phyloP scores from a whole-genome alignment of 2,797 vertebrate genomes.

The Yasuhikotakia modesta region DNA sequence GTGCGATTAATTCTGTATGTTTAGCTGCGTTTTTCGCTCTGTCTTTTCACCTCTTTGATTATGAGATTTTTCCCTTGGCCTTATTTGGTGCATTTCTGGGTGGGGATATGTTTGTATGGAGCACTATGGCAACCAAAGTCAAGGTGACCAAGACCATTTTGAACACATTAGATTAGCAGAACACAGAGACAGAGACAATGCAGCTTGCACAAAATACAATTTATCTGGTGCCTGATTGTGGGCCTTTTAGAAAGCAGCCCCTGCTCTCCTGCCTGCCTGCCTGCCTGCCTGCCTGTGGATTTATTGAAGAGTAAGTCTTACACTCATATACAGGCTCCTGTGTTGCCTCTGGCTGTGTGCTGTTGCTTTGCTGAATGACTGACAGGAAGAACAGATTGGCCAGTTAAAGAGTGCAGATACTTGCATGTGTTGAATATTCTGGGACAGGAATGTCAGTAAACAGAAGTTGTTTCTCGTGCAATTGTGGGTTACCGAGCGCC shows the following conservation, averaged over 20 bases:
- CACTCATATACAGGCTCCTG: conserved; percentile 56
- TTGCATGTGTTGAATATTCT: conserved; percentile 20
- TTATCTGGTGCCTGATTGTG: conserved; percentile 78
- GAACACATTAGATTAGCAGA: conserved; percentile 83
- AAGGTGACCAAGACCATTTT: conserved; percentile 86
- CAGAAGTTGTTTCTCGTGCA: conserved; percentile 9
- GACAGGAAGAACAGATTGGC: conserved; percentile 35
- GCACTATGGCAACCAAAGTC: conserved; percentile 85
- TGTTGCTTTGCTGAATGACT: conserved; percentile 41
- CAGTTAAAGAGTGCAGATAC: conserved; percentile 32
- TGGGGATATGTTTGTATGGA: conserved; percentile 84
- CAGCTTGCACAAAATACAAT: conserved; percentile 78
- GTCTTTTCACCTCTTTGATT: conserved; percentile 74
- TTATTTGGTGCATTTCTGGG: conserved; percentile 86
- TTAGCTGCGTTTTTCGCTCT: conserved; percentile 65
- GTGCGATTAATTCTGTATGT: conserved; percentile 71
- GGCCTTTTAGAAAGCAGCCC: conserved; percentile 75
- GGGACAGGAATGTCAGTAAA: conserved; percentile 24
- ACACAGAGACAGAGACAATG: conserved; percentile 80
- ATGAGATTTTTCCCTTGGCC: conserved; percentile 76
- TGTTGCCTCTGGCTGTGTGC: conserved; percentile 52
- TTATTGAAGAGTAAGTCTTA: conserved; percentile 80
- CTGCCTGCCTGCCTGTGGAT: conserved; percentile 69
- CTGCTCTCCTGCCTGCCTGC: conserved; percentile 48
- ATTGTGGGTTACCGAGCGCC: conserved; percentile 1